Evolutionary conservation across 2,888 invertebrate genomes (phyloP).

Genomic region (Leucania comma): DNA sequence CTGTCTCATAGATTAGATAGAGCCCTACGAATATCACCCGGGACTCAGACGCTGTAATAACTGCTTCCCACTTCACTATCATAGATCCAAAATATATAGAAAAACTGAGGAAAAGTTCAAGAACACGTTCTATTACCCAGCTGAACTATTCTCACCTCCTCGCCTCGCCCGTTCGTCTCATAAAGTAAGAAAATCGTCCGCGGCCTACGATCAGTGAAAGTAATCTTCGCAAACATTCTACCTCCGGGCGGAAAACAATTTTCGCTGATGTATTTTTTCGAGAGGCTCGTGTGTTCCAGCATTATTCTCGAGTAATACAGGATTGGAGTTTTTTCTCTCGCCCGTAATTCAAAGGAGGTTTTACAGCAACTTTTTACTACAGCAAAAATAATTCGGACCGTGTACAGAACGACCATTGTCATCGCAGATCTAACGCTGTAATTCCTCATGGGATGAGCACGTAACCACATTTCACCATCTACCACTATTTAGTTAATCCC

Average conservation of each 20-base stretch:
- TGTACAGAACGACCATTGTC: slow-evolving; percentile 28
- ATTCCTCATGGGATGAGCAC: slow-evolving; percentile 68
- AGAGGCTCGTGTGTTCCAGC: slow-evolving; percentile 64
- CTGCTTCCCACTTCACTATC: slow-evolving; percentile 38
- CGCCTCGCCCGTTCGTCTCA: slow-evolving; percentile 72
- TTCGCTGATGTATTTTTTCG: slow-evolving; percentile 81
- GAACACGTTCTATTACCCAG: slow-evolving; percentile 63
- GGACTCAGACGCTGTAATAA: slow-evolving; percentile 26
- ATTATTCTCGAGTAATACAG: slow-evolving; percentile 65
- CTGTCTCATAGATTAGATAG: not conserved
- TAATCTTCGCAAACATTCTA: slow-evolving; percentile 82
- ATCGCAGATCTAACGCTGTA: slow-evolving; percentile 54
- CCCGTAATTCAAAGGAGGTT: slow-evolving; percentile 60
- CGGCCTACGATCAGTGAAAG: slow-evolving; percentile 79
- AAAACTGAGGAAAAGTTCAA: slow-evolving; percentile 56
- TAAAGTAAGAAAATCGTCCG: slow-evolving; percentile 79
- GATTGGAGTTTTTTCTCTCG: slow-evolving; percentile 60
- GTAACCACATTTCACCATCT: slow-evolving; percentile 52
- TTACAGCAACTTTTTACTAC: slow-evolving; percentile 42
- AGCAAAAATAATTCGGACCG: slow-evolving; percentile 51
- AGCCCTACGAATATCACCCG: slow-evolving; percentile 14
- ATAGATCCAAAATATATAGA: slow-evolving; percentile 41
- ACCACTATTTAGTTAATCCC: slow-evolving; percentile 40
- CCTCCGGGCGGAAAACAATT: slow-evolving; percentile 81
- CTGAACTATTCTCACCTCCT: slow-evolving; percentile 76